phyloP scores from a whole-genome alignment of 2,888 invertebrate genomes.

The Melipona beecheii region DNA sequence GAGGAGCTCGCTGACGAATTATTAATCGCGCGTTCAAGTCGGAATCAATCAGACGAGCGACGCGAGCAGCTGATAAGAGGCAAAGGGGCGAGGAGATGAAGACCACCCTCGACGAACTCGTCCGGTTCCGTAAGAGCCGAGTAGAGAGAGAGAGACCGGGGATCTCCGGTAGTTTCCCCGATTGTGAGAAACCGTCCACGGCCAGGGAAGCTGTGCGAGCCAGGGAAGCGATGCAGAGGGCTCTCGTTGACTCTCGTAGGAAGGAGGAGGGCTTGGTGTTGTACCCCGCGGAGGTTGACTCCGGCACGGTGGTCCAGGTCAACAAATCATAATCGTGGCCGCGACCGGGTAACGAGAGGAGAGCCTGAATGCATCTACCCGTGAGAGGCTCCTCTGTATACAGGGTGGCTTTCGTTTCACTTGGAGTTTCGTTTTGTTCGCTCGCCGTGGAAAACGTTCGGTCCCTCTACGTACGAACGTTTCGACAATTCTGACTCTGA shows the following conservation, averaged over 20 bases:
- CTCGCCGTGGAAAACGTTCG: not conserved
- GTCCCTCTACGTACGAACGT: not conserved
- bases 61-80: slow-evolving; percentile 12
- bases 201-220: not conserved
- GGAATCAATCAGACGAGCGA: slow-evolving; percentile 42
- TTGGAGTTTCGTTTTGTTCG: not conserved
- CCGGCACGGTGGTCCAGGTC: slow-evolving; percentile 80
- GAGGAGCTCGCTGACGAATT: slow-evolving; percentile 29
- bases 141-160: not conserved
- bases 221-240: not conserved
- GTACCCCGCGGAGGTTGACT: slow-evolving; percentile 69
- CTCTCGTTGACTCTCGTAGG: slow-evolving; percentile 42
- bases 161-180: slow-evolving; percentile 54
- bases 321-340: slow-evolving; percentile 82
- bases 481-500: not conserved
- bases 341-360: slow-evolving; percentile 79
- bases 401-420: slow-evolving; percentile 35
- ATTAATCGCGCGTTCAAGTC: slow-evolving; percentile 45
- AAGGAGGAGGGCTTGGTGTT: slow-evolving; percentile 25
- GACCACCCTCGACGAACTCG: too few species aligned
- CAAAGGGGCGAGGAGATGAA: not conserved
- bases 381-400: slow-evolving; percentile 47
- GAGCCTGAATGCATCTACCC: slow-evolving; percentile 71
- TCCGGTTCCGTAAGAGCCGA: not conserved
- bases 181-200: slow-evolving; percentile 45